phyloP scores from a whole-genome alignment of 2,113 vertebrate genomes.

The Percina caprodes region DNA sequence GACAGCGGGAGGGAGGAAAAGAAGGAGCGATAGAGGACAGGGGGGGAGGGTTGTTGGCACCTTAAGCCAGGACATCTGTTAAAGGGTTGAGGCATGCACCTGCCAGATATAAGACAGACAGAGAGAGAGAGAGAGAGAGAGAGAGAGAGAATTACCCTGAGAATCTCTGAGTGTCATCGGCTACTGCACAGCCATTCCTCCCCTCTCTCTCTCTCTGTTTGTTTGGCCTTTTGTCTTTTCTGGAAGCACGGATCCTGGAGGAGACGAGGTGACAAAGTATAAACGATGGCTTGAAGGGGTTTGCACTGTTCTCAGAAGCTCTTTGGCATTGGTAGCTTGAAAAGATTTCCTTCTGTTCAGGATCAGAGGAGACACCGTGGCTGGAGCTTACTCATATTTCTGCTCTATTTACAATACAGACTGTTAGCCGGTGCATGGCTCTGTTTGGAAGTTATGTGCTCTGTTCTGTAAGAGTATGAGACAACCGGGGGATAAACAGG shows the following conservation, averaged over 20 bases:
- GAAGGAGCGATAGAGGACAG: conserved; percentile 15
- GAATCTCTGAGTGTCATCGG: conserved; percentile 52
- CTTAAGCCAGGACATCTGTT: conserved; percentile 51
- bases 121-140: conserved; percentile 12
- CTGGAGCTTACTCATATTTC: conserved; percentile 57
- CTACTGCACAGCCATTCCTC: conserved; percentile 25
- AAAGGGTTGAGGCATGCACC: conserved; percentile 50
- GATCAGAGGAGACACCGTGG: conserved; percentile 70
- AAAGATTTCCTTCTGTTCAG: conserved; percentile 75
- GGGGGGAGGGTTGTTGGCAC: conserved; percentile 45
- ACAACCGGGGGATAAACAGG: conserved; percentile 72
- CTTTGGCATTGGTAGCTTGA: conserved; percentile 62
- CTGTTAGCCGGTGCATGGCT: conserved; percentile 49
- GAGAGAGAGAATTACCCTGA: conserved; percentile 47
- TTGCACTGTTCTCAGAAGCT: conserved; percentile 57
- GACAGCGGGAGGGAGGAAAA: conserved; percentile 25
- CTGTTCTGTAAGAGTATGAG: conserved; percentile 58
- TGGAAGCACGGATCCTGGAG: conserved; percentile 41
- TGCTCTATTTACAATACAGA: conserved; percentile 75
- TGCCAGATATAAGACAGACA: conserved; percentile 51
- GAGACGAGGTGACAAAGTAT: conserved; percentile 44
- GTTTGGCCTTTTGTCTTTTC: conserved; percentile 59
- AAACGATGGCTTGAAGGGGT: conserved; percentile 36
- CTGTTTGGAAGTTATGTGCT: conserved; percentile 63
- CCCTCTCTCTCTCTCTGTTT: conserved; percentile 23